Conservation (phyloP, 2,888 invertebrate genomes). For the Sphaerophoria taeniata region DNA sequence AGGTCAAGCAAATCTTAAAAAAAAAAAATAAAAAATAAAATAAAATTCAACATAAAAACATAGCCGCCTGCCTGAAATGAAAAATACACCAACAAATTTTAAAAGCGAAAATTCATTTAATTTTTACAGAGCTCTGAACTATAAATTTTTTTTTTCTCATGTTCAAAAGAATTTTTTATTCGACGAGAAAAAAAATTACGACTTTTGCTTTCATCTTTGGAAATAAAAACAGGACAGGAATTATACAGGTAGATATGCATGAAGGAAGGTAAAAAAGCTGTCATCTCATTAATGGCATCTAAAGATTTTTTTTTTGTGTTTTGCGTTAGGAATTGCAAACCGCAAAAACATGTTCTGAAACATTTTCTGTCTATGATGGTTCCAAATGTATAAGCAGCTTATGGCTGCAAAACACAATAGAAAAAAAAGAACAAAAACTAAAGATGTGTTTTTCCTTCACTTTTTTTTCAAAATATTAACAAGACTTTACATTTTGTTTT, state of each 20-base stretch:
- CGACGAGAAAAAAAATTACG: slow-evolving; percentile 11
- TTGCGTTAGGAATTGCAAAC: background rate
- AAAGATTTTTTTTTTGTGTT: background rate
- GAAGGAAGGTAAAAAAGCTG: background rate
- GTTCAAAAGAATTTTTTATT: slow-evolving; percentile 24
- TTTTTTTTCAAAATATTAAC: too few species aligned
- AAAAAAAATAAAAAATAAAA: too few species aligned
- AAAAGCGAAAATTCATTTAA: slow-evolving; percentile 49
- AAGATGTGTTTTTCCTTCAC: background rate
- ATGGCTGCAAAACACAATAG: background rate
- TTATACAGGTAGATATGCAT: background rate
- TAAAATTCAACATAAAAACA: too few species aligned
- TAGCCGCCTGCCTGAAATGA: background rate
- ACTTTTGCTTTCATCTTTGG: slow-evolving; percentile 21
- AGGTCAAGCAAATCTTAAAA: too few species aligned
- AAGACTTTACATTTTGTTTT: background rate
- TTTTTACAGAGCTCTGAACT: slow-evolving; percentile 50
- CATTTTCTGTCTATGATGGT: background rate
- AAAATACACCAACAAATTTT: slow-evolving; percentile 27
- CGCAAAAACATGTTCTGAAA: background rate
- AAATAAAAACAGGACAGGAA: slow-evolving; percentile 3
- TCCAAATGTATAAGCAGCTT: slow-evolving; percentile 1
- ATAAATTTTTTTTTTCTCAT: slow-evolving; percentile 22
- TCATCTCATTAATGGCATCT: slow-evolving; percentile 11
- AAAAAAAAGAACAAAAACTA: background rate